Conservation (phyloP, 2,888 invertebrate species). For the Mechanitis messenoides region DNA sequence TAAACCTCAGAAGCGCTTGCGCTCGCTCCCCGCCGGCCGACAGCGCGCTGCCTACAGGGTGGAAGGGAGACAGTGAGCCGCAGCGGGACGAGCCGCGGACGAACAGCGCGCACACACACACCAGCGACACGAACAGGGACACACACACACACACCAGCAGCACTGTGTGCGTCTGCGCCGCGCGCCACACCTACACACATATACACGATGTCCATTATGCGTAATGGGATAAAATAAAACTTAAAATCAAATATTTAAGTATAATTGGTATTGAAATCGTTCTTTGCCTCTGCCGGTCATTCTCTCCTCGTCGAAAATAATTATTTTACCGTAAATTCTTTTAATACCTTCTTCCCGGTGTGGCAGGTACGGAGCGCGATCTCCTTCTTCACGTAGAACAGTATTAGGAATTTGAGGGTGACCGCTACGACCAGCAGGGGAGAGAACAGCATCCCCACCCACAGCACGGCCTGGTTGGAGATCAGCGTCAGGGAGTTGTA, state of each 20-base stretch:
- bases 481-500: conserved; percentile 85
- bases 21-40: conserved; percentile 71
- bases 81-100: conserved; percentile 75
- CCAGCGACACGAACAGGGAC: conserved; percentile 78
- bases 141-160: conserved; percentile 82
- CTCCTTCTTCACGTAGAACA: conserved; percentile 82
- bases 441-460: conserved; percentile 85
- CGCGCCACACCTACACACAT: conserved; percentile 67
- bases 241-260: too few relatives aligned
- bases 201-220: background rate
- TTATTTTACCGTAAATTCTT: background rate
- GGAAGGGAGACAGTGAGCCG: conserved; percentile 79
- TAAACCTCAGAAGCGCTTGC: conserved; percentile 59
- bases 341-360: conserved; percentile 74
- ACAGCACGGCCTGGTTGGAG: conserved; percentile 87
- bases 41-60: conserved; percentile 76
- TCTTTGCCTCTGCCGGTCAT: too few relatives aligned
- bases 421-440: conserved; percentile 81
- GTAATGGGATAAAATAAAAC: too few relatives aligned
- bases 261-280: too few relatives aligned
- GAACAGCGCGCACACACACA: conserved; percentile 79
- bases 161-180: conserved; percentile 86
- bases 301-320: too few relatives aligned
- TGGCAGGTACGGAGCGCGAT: conserved; percentile 80
- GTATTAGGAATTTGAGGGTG: conserved; percentile 80